Base-by-base conservation (phyloP, 2,113 vertebrate genomes). In the Menura novaehollandiae region DNA sequence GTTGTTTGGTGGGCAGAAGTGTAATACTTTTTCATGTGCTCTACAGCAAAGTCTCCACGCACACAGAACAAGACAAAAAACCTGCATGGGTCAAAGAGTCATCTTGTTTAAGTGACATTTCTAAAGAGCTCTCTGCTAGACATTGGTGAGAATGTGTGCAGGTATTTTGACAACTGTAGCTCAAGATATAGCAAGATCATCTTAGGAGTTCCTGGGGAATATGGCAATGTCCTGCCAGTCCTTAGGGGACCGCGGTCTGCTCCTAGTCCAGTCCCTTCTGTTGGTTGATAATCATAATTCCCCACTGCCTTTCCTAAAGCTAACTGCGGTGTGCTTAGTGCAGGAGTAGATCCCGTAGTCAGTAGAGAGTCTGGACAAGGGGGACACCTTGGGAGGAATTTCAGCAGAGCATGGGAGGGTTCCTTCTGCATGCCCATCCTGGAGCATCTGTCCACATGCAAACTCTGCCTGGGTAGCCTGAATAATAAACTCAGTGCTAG, bases 301-400 rank as follows among this genome's bases (percentile, higher is more conserved):
- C 26, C 15, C 28, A 26, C 7, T 72, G 24, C 4, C 24, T 69
- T 79, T 93, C n/a, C 26, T 26, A 33, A 51, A 66, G 12, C 15
- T 33, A 15, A 52, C 9, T 35, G 3, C 1, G 1, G 27, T 27
- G 10, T 41, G 5, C 0, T 0, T 28, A 10, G 13, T 35, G 27
- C 27, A 64, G 44, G 47, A 92, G 35, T 10, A 22, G 46, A 63
- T 15, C 4, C 39, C 16, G 3, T 4, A 13, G 41, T 66, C n/a
- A 1, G 0, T 3, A 55, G 20, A 68, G 13, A 32, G 8, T 87
- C 64, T 87, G 43, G 43, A 15, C n/a, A 53, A 46, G 7, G 22
- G 10, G 6, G 7, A 27, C 17, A 16, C 1, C 3, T 10, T 39
- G 5, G 43, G 12, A 67, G 43, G 28, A 78, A 18, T 18, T 63